Base-by-base conservation (phyloP, 2,888 invertebrate genomes). In the Microctonus brassicae region DNA sequence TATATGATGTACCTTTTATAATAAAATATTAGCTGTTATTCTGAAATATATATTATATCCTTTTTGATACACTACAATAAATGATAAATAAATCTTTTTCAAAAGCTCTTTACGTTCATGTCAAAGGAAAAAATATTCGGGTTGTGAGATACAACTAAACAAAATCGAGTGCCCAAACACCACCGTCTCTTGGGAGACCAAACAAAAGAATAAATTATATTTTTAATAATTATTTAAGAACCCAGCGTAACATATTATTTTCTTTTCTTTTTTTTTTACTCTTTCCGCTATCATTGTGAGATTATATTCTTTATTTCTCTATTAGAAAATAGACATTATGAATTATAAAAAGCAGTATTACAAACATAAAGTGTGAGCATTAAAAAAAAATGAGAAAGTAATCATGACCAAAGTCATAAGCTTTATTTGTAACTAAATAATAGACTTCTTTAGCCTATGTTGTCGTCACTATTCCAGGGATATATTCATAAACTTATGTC, bases 371-470 rank as follows among this genome's bases (percentile, higher is more conserved):
- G n/a, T n/a, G n/a, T n/a, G n/a, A n/a, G n/a, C n/a, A n/a, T n/a
- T n/a, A 29, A 29, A 29, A 29, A 29, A 29, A 29, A 29, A 29
- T 29, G 7, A 7, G 7, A 5, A 29, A n/a, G 9, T 39, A n/a
- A 42, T 24, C 26, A 63, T 47, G 7, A 29, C 11, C n/a, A n/a
- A 42, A 47, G 47, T 63, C 17, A 26, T 47, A 47, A 53, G 64
- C 34, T 53, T 65, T 17, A 65, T 53, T 47, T n/a, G 26, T 1
- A 47, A 63, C 63, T 63, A 22, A 63, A 63, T 63, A 47, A 63
- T 63, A 47, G 24, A 63, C 24, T 5, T 17, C 47, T 47, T 52
- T 47, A 29, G 26, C 17, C n/a, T 47, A 47, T n/a, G 20, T 47
- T n/a, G 47, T 47, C n/a, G 39, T 39, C 62, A 20, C 42, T 26